Conservation (phyloP, 2,888 invertebrate genomes). For the Noctua janthina region DNA sequence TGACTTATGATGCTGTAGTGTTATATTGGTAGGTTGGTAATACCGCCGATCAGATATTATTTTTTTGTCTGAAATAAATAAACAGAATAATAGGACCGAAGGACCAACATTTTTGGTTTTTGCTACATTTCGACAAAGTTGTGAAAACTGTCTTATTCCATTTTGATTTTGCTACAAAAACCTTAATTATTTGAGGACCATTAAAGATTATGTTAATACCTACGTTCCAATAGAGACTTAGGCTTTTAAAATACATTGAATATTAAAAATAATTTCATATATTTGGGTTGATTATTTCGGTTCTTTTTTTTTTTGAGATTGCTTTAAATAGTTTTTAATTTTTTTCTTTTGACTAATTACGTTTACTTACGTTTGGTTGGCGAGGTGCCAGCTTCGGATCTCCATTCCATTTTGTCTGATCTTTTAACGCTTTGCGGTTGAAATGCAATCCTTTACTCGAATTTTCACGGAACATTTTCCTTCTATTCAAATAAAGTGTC, state of each 20-base stretch:
- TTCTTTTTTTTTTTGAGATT: too few species aligned
- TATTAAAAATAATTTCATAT: too few species aligned
- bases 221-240: background rate
- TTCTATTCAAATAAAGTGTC: slow-evolving; percentile 1
- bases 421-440: slow-evolving; percentile 35
- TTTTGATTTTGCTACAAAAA: background rate
- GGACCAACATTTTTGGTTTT: background rate
- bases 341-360: slow-evolving; percentile 2
- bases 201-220: background rate
- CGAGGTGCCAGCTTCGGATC: slow-evolving; percentile 25
- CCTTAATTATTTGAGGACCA: background rate
- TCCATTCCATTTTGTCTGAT: slow-evolving; percentile 36
- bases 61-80: background rate
- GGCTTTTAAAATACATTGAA: too few species aligned
- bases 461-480: slow-evolving; percentile 14
- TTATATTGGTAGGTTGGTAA: background rate
- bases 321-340: too few species aligned
- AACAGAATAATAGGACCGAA: background rate
- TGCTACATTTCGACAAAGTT: background rate
- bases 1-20: slow-evolving; percentile 9
- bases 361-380: slow-evolving; percentile 23
- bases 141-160: background rate
- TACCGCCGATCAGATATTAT: background rate
- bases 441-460: slow-evolving; percentile 37
- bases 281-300: background rate